phyloP scores from a whole-genome alignment of 2,113 vertebrate genomes.

The Orcinus orca region DNA sequence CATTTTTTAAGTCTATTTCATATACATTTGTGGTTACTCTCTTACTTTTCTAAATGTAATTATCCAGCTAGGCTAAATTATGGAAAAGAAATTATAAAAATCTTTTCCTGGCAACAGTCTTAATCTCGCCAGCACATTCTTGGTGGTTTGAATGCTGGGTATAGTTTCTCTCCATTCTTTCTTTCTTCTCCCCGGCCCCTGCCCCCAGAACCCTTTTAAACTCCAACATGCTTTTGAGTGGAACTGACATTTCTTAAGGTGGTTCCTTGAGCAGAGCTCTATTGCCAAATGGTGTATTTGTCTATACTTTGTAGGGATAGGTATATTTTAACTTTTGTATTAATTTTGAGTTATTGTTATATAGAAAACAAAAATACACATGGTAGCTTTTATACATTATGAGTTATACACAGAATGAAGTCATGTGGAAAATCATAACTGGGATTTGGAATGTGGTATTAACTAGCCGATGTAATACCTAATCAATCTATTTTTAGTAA shows the following conservation, averaged over 20 bases:
- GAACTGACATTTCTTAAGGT: slow-evolving; percentile 34
- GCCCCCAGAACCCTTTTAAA: slow-evolving; percentile 15
- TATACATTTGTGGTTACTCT: slow-evolving; percentile 56
- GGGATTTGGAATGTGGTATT: slow-evolving; percentile 51
- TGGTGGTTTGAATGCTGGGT: slow-evolving; percentile 54
- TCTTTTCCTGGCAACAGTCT: slow-evolving; percentile 61
- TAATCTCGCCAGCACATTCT: slow-evolving; percentile 68
- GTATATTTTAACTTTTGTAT: slow-evolving; percentile 31
- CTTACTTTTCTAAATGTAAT: slow-evolving; percentile 75
- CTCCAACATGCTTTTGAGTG: neutral
- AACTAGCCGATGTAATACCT: slow-evolving; percentile 45
- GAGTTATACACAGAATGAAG: slow-evolving; percentile 64
- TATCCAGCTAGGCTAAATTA: slow-evolving; percentile 63
- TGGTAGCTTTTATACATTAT: slow-evolving; percentile 60
- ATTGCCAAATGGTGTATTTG: neutral
- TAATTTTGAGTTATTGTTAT: slow-evolving; percentile 60
- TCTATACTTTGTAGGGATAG: neutral
- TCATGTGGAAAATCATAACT: slow-evolving; percentile 67
- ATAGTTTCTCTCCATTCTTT: slow-evolving; percentile 63
- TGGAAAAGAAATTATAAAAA: slow-evolving; percentile 76
- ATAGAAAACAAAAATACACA: slow-evolving; percentile 63
- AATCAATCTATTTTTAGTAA: slow-evolving; percentile 69
- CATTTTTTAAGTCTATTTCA: slow-evolving; percentile 20
- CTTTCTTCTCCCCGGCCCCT: neutral
- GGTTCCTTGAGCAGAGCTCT: neutral